These are phyloP conservation scores for Scalopus aquaticus DNA, from an alignment of 2,113 vertebrate genomes.

Conservation along the genomic window DNA sequence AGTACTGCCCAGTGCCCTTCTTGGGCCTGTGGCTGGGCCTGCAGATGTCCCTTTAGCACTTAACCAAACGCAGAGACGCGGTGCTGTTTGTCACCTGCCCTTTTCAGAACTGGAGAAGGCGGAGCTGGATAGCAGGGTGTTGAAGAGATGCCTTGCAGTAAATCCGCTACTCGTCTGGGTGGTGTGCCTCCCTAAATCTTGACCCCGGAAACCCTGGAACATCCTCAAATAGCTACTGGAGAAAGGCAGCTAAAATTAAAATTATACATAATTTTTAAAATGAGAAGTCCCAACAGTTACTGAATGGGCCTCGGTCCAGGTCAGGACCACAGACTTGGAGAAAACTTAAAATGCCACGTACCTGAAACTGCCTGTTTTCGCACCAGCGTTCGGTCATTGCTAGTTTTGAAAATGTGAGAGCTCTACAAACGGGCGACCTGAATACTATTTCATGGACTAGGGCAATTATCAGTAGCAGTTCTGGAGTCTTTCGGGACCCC, in stretches of 20 bases:
- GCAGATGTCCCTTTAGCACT: not conserved
- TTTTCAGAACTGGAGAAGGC: not conserved
- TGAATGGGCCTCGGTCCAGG: conserved; percentile 5
- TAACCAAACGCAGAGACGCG: not conserved
- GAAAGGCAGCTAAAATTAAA: conserved; percentile 14
- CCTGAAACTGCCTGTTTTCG: not conserved
- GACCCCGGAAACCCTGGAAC: not conserved
- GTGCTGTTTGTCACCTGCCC: not conserved
- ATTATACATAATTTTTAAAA: conserved; percentile 45
- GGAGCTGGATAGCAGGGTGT: not conserved
- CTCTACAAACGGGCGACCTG: not conserved
- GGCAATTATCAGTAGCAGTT: not conserved
- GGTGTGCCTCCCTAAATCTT: not conserved
- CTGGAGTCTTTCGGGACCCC: not conserved
- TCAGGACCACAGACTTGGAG: conserved; percentile 11
- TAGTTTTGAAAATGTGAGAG: not conserved
- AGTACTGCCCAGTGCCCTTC: not conserved
- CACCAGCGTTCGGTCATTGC: not conserved
- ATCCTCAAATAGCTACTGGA: conserved; percentile 54
- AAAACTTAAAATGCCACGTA: conserved; percentile 7
- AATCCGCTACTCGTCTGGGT: not conserved
- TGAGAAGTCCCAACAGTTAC: conserved; percentile 20
- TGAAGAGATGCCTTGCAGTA: not conserved
- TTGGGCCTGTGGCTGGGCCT: not conserved
- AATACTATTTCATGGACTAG: not conserved